These are phyloP conservation scores for Cancer borealis DNA, from an alignment of 2,888 invertebrate genomes.

Conservation along the genomic window DNA sequence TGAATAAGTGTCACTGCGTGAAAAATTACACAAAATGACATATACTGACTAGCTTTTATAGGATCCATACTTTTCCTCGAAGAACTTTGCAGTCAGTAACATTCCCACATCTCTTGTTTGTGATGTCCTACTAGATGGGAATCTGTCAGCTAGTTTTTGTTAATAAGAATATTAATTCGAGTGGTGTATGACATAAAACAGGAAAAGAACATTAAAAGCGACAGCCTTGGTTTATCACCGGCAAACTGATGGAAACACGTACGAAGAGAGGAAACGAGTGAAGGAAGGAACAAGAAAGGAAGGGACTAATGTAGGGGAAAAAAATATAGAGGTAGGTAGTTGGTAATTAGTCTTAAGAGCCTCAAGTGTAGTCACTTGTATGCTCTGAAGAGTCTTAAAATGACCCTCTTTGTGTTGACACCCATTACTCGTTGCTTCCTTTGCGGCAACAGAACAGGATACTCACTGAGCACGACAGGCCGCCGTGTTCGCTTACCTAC, in stretches of 20 bases:
- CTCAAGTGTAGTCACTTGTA: neutral
- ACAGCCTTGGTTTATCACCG: neutral
- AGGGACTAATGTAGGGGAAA: no score
- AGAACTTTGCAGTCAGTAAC: no score
- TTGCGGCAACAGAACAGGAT: neutral
- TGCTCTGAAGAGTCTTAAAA: constrained; percentile 2
- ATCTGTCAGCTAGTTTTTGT: neutral
- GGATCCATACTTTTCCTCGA: no score
- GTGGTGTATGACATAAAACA: neutral
- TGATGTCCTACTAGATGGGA: neutral
- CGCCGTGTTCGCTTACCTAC: neutral
- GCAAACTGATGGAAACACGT: neutral
- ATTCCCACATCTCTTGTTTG: neutral
- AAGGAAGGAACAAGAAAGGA: neutral
- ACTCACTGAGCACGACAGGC: neutral
- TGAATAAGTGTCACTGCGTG: neutral
- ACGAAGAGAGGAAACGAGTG: neutral
- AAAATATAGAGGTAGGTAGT: neutral
- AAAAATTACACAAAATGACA: neutral
- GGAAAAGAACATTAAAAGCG: neutral
- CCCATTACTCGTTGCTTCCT: neutral
- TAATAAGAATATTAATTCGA: neutral
- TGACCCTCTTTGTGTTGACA: neutral
- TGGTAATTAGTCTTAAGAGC: neutral
- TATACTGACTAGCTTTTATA: neutral